Conservation (phyloP, 2,888 invertebrate genomes). For the Antheraea yamamai region DNA sequence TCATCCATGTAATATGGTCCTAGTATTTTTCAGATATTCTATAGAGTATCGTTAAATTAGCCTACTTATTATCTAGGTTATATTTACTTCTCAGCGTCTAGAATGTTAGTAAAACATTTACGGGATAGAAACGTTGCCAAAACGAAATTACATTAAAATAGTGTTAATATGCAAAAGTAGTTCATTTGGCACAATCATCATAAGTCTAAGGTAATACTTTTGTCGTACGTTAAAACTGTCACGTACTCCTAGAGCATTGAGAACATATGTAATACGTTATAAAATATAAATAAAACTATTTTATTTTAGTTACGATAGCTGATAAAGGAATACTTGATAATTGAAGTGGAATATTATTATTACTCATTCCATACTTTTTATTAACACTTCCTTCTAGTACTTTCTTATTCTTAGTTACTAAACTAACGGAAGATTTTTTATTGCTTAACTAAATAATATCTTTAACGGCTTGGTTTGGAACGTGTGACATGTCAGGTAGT, state of each 20-base stretch:
- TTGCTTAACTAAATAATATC: conserved; percentile 7
- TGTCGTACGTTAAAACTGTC: neutral
- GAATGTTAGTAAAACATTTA: neutral
- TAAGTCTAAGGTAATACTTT: neutral
- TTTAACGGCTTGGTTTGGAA: neutral
- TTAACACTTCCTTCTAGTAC: neutral
- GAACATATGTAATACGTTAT: conserved; percentile 3
- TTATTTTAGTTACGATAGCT: neutral
- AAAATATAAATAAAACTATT: conserved; percentile 1
- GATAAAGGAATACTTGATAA: neutral
- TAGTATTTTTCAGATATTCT: too few species aligned
- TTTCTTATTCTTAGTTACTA: neutral
- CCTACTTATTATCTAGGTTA: too few species aligned
- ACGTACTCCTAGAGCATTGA: conserved; percentile 1
- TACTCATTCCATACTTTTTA: neutral
- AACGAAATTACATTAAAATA: neutral
- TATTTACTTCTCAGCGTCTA: too few species aligned
- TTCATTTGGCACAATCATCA: neutral
- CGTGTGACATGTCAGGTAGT: conserved; percentile 11
- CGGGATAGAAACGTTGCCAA: neutral
- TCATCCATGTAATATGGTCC: too few species aligned
- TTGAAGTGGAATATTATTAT: neutral
- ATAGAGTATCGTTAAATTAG: too few species aligned
- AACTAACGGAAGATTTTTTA: neutral
- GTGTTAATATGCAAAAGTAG: neutral